Evolutionary conservation across 2,113 vertebrate genomes (phyloP).

Genomic region (Cottus gobio): DNA sequence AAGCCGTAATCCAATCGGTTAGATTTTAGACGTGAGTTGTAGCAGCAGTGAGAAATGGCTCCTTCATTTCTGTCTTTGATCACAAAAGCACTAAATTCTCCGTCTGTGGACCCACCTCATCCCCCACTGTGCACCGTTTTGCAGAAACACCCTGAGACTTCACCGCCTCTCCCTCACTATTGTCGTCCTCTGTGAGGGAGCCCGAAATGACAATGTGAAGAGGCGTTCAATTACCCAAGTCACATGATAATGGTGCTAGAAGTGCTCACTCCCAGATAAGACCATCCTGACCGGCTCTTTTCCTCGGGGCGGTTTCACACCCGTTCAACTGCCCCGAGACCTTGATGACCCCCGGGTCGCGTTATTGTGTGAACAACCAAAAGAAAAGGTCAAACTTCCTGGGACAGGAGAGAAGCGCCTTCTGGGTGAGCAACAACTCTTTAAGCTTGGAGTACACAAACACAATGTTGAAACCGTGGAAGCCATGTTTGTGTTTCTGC

Average conservation of each 20-base stretch:
- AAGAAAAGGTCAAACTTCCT: not conserved
- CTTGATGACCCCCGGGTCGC: not conserved
- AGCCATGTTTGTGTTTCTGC: constrained; percentile 6
- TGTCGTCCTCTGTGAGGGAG: not conserved
- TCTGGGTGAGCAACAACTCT: not conserved
- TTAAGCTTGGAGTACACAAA: not conserved
- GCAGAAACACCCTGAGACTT: not conserved
- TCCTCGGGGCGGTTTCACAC: not conserved
- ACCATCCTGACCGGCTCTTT: not conserved
- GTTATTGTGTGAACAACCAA: not conserved
- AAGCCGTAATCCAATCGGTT: not conserved
- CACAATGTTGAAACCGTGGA: not conserved
- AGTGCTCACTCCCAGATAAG: not conserved
- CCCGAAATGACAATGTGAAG: not conserved
- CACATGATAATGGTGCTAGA: not conserved
- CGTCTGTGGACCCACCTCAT: not conserved
- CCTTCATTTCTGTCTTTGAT: not conserved
- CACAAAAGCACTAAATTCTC: not conserved
- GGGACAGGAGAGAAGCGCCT: not conserved
- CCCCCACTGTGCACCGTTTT: not conserved
- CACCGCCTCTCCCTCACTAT: not conserved
- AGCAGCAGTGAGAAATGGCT: not conserved
- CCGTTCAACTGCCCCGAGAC: not conserved
- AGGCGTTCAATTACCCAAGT: not conserved
- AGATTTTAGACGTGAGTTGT: not conserved